A percentile compares a stretch with the other conserved stretches of the same genome.
Conservation (phyloP, 2,113 vertebrate species). For the Phrynocephalus versicolor region DNA sequence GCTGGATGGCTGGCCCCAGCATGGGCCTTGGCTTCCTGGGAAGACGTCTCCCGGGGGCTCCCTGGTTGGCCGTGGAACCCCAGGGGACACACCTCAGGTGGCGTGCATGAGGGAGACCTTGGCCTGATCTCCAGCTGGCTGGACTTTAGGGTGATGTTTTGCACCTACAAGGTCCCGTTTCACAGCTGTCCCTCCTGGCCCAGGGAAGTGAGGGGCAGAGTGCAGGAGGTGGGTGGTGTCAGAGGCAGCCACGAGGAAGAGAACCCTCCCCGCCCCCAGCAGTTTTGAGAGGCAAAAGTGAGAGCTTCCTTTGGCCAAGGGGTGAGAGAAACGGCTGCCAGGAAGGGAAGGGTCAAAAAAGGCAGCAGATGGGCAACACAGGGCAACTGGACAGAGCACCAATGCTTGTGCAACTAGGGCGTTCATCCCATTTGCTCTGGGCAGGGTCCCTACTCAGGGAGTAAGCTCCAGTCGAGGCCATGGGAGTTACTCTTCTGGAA, state of each 20-base stretch:
- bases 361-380: background rate
- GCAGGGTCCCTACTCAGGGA: background rate
- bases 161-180: background rate
- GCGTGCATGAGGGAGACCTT: background rate
- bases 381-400: background rate
- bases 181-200: background rate
- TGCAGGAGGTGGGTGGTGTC: background rate
- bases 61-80: background rate
- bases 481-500: background rate
- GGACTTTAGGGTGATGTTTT: too few relatives aligned
- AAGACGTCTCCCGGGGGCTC: too few relatives aligned
- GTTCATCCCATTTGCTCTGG: background rate
- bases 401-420: too few relatives aligned
- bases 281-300: background rate
- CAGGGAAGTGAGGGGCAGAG: background rate
- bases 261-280: background rate
- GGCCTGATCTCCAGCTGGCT: background rate
- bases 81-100: too few relatives aligned
- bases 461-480: background rate
- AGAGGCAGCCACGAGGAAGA: background rate
- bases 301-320: slow-evolving; percentile 6
- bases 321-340: background rate
- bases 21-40: background rate
- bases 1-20: too few relatives aligned
- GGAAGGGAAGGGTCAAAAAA: background rate